Evolutionary conservation across 1,140 invertebrate species (phyloP), one percentile per base, ranked within the genome.

Genomic region (Spodoptera frugiperda): DNA sequence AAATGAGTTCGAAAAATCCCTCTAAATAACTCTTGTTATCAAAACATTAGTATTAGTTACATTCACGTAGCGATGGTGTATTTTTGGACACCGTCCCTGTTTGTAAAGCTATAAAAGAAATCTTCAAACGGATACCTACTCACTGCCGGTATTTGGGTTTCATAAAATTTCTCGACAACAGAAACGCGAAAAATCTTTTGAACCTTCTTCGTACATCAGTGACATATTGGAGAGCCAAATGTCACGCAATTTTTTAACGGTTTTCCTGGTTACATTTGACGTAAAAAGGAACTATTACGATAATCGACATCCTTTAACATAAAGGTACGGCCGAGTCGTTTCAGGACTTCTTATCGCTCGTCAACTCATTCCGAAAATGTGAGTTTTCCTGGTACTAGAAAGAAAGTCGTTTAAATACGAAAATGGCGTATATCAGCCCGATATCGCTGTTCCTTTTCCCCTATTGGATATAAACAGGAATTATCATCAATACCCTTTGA

Each of bases 401-500:
- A 44, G 48, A 46, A 79, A 30, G 72, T 78, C 73, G 68, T 80
- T 78, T 80, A 78, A 78, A 71, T 67, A 39, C 55, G 61, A 49
- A 67, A 78, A 80, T 78, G 55, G 78, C 78, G 70, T 78, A 81
- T 80, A 84, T 82, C 76, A 78, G 63, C 46, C 57, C 54, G 51
- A 78, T 82, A 82, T 79, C 51, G 77, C 75, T 74, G 65, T 78
- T 79, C 74, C 76, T 72, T 79, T 81, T 78, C 61, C 74, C 44
- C 76, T 82, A 80, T 80, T 80, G 70, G 79, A 78, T 75, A 85
- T 84, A 85, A 85, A 85, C 73, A 81, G 80, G 79, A 85, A 85
- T 85, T 82, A 85, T 84, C 82, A 85, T 84, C 82, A 83, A 84
- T 85, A 82, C 78, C 80, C 73, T 78, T 71, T 65, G 74, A 84